Base-by-base conservation (phyloP, 2,888 invertebrate species). In the Melinaea marsaeus region DNA sequence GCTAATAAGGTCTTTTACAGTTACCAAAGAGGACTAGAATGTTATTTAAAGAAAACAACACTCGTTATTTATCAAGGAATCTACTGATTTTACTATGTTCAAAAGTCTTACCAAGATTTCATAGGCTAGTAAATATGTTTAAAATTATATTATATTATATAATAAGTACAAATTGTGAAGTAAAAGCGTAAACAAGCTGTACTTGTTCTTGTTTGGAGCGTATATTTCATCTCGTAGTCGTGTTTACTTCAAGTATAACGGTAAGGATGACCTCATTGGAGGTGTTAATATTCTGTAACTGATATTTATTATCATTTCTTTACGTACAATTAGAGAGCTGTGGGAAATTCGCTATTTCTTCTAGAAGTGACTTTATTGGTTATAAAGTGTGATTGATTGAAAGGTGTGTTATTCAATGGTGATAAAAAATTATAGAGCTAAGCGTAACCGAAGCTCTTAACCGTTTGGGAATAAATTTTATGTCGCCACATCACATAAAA, bases 271-370 rank as follows among this genome's bases (percentile, higher is more conserved):
- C 84, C 84, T 79, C 80, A 73, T 84, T 85, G 74, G 69, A 79
- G 76, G 85, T 84, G 88, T 83, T 87, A 87, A 86, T 82, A 77
- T 78, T 81, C 78, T 79, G 78, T 77, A 76, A 78, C 74, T 74
- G 73, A 79, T 79, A 75, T 51, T 51, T 51, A 51, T 51, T 22
- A 46, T 37, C 58, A 61, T 62, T 65, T 59, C 55, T 62, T 62
- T 60, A 62, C 9, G 59, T 62, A 62, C 59, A 33, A 62, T 62
- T 59, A 61, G 58, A 9, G n/a, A 56, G 37, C n/a, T 56, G 55
- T 35, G 55, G 35, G 35, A 56, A 51, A 32, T 32, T 32, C 22
- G 3, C n/a, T 51, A 6, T 1, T 51, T 32, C 9, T 3, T 32
- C 32, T 4, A 4, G 2, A 22, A 48, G n/a, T 22, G 22, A 22